phyloP scores from a whole-genome alignment of 2,797 vertebrate species.

The Clarias fuscus region DNA sequence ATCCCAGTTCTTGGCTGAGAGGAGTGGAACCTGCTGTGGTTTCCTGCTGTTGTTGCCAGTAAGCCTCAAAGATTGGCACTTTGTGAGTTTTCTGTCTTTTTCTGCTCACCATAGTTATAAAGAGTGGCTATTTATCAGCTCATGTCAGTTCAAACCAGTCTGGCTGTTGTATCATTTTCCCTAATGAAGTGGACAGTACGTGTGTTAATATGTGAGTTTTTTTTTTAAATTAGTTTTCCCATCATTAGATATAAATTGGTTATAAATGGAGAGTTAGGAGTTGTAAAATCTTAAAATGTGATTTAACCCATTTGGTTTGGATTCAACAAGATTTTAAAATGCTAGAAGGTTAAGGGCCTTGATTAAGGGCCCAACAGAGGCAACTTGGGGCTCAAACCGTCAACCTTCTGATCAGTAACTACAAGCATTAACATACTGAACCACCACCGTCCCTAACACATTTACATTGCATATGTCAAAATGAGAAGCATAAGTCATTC shows the following conservation, averaged over 20 bases:
- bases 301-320: neutral
- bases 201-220: neutral
- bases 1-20: neutral
- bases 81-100: neutral
- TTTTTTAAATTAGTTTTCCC: neutral
- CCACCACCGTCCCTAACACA: too few relatives aligned
- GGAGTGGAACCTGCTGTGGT: neutral
- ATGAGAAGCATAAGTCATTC: neutral
- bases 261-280: neutral
- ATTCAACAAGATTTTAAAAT: neutral
- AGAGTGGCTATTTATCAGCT: neutral
- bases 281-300: neutral
- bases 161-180: neutral
- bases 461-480: neutral
- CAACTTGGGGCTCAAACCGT: too few relatives aligned
- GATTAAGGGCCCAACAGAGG: too few relatives aligned
- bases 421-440: too few relatives aligned
- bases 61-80: neutral
- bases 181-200: neutral
- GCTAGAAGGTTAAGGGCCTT: too few relatives aligned
- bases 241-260: neutral
- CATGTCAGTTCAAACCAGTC: neutral
- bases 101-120: neutral
- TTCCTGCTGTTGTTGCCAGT: neutral
- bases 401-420: too few relatives aligned